Percentiles rank a stretch among this genome's conserved stretches.
Evolutionary conservation across 2,888 invertebrate species (phyloP).

Genomic region (Drosophila setosimentum): DNA sequence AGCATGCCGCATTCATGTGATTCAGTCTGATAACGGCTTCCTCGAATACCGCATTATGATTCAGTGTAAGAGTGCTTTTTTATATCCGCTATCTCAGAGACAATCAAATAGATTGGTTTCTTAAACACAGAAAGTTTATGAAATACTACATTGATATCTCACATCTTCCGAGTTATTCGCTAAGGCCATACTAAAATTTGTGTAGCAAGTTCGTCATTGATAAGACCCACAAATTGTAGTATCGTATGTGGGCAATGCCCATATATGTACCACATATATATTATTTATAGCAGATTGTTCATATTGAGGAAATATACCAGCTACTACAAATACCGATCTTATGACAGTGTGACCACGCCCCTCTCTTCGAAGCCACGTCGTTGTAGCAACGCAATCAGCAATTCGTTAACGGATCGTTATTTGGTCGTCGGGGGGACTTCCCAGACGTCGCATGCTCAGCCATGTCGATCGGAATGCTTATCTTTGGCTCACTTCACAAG

Average conservation of each 20-base stretch:
- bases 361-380: background rate
- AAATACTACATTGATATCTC: background rate
- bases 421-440: slow-evolving; percentile 46
- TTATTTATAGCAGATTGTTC: slow-evolving; percentile 54
- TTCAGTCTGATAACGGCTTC: slow-evolving; percentile 10
- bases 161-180: background rate
- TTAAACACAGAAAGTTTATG: background rate
- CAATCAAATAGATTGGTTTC: background rate
- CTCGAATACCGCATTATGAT: slow-evolving; percentile 15
- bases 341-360: slow-evolving; percentile 48
- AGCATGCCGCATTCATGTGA: background rate
- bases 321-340: slow-evolving; percentile 59
- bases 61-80: slow-evolving; percentile 6
- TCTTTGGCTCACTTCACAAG: slow-evolving; percentile 44
- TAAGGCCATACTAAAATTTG: background rate
- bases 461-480: slow-evolving; percentile 44
- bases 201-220: slow-evolving; percentile 14
- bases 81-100: background rate
- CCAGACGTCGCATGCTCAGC: slow-evolving; percentile 34
- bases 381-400: slow-evolving; percentile 40
- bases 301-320: slow-evolving; percentile 39
- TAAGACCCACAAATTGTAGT: slow-evolving; percentile 33
- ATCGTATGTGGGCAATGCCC: slow-evolving; percentile 9
- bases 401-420: slow-evolving; percentile 38
- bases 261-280: slow-evolving; percentile 20